Conservation (phyloP, 2,888 invertebrate genomes). For the Polylopha cassiicola region DNA sequence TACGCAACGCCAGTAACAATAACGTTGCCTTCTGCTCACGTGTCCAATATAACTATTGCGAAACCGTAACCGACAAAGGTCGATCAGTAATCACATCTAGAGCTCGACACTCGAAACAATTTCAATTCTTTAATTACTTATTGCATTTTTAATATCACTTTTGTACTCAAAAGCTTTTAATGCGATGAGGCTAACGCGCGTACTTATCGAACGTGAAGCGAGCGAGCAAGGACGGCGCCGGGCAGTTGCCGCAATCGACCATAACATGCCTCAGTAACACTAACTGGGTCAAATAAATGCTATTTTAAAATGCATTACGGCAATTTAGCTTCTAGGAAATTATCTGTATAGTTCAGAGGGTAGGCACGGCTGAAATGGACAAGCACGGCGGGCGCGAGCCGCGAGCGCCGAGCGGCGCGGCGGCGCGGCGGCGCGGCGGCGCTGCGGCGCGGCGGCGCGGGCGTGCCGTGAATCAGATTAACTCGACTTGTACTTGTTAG, state of each 20-base stretch:
- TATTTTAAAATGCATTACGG: conserved; percentile 12
- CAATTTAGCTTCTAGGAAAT: conserved; percentile 18
- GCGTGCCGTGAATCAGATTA: conserved; percentile 27
- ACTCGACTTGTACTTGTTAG: no score
- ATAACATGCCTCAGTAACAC: conserved; percentile 30
- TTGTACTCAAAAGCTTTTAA: conserved; percentile 59
- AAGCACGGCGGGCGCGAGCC: no score
- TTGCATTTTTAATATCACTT: conserved; percentile 35
- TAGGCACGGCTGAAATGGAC: no score
- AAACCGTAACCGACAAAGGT: conserved; percentile 53
- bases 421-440: no score
- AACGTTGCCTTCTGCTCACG: conserved; percentile 42
- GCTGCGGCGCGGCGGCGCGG: conserved; percentile 7
- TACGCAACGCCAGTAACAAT: conserved; percentile 55
- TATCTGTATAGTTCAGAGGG: conserved; percentile 5
- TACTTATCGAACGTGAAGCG: conserved; percentile 60
- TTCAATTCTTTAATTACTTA: conserved; percentile 56
- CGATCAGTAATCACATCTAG: conserved; percentile 42
- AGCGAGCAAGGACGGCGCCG: conserved; percentile 62
- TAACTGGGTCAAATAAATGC: conserved; percentile 16
- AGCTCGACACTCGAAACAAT: conserved; percentile 45
- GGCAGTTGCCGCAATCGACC: conserved; percentile 33
- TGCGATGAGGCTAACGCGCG: conserved; percentile 54
- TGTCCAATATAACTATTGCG: conserved; percentile 53
- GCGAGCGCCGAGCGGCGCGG: conserved; percentile 15